Evolutionary conservation across 2,888 invertebrate species (phyloP), one percentile per base, ranked within the genome.

Genomic region (Pheosia tremula): DNA sequence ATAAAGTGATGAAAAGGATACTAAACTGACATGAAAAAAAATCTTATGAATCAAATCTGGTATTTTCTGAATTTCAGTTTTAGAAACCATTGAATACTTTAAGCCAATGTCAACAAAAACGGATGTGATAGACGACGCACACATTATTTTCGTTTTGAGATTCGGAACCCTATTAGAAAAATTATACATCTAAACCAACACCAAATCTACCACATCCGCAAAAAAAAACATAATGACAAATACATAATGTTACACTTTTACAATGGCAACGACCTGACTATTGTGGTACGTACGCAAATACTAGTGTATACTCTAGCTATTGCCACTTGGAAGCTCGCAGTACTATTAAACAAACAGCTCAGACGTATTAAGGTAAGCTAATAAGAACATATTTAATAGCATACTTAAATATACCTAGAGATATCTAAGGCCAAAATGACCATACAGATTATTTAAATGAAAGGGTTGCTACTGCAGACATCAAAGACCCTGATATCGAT

Each of bases 191-290:
- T 6, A 39, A 39, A 39, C 39, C 39, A 6, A 6, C 7, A 6
- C 7, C 39, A 39, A 7, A 39, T 45, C 43, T 5, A 45, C 10
- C 10, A 45, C 10, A 45, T 45, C 0, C 9, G 6, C 43, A 7
- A 45, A 39, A 39, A 7, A 39, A 39, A 39, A 39, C 5, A 3
- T 39, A 0, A 39, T 67, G 69, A 64, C 67, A 67, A 69, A 62
- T 67, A 59, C 66, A 63, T 67, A 64, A 56, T 72, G 55, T 63
- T 67, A 57, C 67, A 65, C 4, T 1, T 4, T 38, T 13, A 11
- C 7, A 7, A 39, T 60, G 70, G 62, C 66, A 75, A 70, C 56
- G 76, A 74, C 73, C 73, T 66, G 54, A 38, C 62, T 62, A 64
- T 66, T 63, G 58, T 57, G 41, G 60, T 59, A 43, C 45, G 56